Percentiles rank a stretch among this genome's conserved stretches.
phyloP scores from a whole-genome alignment of 2,797 vertebrate genomes.

The Dendrocincla fuliginosa region DNA sequence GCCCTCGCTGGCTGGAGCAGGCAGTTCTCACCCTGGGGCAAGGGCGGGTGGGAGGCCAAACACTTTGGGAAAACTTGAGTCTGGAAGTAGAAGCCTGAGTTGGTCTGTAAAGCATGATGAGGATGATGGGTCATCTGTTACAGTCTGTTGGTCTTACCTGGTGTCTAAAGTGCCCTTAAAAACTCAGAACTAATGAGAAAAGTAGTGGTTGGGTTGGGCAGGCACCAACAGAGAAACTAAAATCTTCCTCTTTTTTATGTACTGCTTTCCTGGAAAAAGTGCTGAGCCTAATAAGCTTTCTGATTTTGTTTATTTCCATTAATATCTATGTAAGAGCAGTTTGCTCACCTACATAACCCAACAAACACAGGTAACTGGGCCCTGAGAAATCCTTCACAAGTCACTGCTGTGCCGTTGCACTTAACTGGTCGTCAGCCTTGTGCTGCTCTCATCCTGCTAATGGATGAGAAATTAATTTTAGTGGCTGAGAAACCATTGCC shows the following conservation, averaged over 20 bases:
- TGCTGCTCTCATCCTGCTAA: neutral
- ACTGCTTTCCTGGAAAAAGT: neutral
- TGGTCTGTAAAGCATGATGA: neutral
- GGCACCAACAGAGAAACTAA: neutral
- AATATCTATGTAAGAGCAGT: neutral
- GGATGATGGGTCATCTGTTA: neutral
- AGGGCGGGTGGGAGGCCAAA: neutral
- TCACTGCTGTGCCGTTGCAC: neutral
- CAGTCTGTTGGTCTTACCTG: neutral
- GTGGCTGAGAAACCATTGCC: neutral
- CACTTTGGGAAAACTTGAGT: neutral
- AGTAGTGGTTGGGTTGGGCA: neutral
- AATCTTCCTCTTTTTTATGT: neutral
- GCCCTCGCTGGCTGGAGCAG: neutral
- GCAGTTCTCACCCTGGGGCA: neutral
- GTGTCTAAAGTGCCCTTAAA: neutral
- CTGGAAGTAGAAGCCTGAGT: neutral
- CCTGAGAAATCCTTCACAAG: neutral
- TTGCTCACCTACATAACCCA: neutral
- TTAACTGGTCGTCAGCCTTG: neutral
- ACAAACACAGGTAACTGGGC: neutral
- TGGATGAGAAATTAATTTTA: neutral
- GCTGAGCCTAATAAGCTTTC: neutral
- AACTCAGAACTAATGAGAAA: neutral
- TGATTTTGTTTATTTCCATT: neutral